phyloP scores from a whole-genome alignment of 2,113 vertebrate genomes.

The Cebus imitator region DNA sequence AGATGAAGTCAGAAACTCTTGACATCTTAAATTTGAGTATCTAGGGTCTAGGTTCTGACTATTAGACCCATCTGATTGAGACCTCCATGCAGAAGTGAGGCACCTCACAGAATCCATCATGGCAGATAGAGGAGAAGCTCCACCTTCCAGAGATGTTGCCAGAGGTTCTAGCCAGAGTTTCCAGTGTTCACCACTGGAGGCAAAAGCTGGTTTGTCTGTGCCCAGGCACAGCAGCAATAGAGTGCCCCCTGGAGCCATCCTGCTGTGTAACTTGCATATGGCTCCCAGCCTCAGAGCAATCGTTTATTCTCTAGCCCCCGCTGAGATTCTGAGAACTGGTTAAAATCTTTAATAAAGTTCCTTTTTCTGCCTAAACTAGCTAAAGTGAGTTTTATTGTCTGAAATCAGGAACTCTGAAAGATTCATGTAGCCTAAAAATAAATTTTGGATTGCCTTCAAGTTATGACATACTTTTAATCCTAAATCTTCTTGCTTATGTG shows the following conservation, averaged over 20 bases:
- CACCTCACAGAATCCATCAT: not conserved
- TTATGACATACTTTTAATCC: not conserved
- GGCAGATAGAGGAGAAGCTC: not conserved
- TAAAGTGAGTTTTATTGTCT: not conserved
- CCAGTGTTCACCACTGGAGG: too few species aligned
- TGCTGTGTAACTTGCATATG: not conserved
- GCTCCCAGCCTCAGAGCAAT: not conserved
- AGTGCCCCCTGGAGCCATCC: not conserved
- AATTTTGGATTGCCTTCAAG: not conserved
- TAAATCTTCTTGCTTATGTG: not conserved
- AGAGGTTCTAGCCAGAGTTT: too few species aligned
- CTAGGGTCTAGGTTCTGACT: not conserved
- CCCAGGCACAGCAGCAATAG: not conserved
- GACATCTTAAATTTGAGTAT: not conserved
- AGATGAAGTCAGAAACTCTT: not conserved
- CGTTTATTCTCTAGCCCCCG: not conserved
- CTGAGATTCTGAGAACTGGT: not conserved
- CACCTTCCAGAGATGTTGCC: not conserved
- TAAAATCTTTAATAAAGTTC: not conserved
- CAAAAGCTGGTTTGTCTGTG: not conserved
- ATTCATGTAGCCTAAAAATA: not conserved
- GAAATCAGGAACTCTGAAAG: not conserved
- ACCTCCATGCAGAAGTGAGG: not conserved
- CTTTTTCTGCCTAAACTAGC: not conserved
- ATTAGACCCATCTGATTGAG: not conserved